Conservation (phyloP, 2,113 vertebrate species). For the Oncorhynchus keta region DNA sequence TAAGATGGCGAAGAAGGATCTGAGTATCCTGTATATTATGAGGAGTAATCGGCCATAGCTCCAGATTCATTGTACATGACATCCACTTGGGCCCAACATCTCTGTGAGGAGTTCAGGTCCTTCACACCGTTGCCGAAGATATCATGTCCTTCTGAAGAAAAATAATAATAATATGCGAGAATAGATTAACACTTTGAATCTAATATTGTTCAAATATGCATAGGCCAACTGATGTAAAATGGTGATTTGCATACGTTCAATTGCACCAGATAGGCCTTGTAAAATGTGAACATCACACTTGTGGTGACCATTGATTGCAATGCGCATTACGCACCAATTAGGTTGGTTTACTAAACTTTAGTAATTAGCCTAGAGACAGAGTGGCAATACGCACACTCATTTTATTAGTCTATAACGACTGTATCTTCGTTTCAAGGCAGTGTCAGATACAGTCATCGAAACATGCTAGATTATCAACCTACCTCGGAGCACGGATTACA, state of each 20-base stretch:
- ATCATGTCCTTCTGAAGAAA: neutral
- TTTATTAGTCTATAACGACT: neutral
- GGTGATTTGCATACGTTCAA: too few species aligned
- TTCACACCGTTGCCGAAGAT: conserved; percentile 17
- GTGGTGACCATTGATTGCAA: too few species aligned
- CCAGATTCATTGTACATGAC: conserved; percentile 22
- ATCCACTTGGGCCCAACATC: conserved; percentile 28
- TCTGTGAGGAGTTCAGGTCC: conserved; percentile 10
- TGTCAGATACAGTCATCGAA: neutral
- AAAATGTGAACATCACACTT: too few species aligned
- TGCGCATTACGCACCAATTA: too few species aligned
- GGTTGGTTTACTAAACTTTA: too few species aligned
- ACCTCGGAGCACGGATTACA: conserved; percentile 19
- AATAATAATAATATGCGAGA: neutral
- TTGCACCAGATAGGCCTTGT: too few species aligned
- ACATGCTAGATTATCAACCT: conserved; percentile 17
- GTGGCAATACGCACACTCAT: too few species aligned
- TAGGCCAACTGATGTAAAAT: too few species aligned
- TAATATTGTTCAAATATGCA: neutral
- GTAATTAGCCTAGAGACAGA: too few species aligned
- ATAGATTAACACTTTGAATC: neutral
- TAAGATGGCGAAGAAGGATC: neutral
- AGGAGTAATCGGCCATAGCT: conserved; percentile 21
- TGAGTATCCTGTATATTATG: neutral
- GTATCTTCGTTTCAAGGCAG: neutral